Base-by-base conservation (phyloP, 2,888 invertebrate species). In the Ecdyonurus torrentis region DNA sequence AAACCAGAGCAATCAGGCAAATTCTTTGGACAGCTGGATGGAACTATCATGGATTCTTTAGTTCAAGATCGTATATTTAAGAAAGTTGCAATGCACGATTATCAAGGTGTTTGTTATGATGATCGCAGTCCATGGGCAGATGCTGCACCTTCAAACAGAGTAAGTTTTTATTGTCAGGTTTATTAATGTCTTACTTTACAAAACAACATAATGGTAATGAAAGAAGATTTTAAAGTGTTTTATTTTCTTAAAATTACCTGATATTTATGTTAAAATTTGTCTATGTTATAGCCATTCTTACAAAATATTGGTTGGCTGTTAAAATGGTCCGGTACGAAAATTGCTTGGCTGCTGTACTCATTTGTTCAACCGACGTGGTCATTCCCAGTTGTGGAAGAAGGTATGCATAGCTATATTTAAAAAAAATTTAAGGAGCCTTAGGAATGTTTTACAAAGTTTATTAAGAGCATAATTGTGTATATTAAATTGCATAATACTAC, bases 1-100 rank as follows among this genome's bases (percentile, higher is more conserved):
- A 87, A 88, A 67, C 80, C 82, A 37, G 84, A 89, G 55, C 90
- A 94, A 70, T 91, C 91, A 1, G 95, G 95, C 1, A 83, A 87
- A 70, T 96, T 96, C 76, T 95, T 95, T 71, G 96, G 95, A 0
- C 91, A 93, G 75, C 88, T 94, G 55, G 94, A 95, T 73, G 92
- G 92, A 22, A 92, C 92, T 18, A 91, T 94, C 65, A 92, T 94
- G 91, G 91, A 93, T 74, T 91, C 91, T 0, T 76, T 93, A 62
- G 92, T 94, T 0, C 91, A 93, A 72, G 91, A 91, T 71, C 83
- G 88, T 66, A 92, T 94, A 70, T 94, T 91, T 75, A 89, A 89
- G 71, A 88, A 90, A 72, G 85, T 94, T 1, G 83, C 86, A 0
- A 86, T 93, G 1, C 88, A 88, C 68, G 93, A 94, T 72, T 91